phyloP scores from a whole-genome alignment of 2,888 invertebrate species.

The Acronicta psi region DNA sequence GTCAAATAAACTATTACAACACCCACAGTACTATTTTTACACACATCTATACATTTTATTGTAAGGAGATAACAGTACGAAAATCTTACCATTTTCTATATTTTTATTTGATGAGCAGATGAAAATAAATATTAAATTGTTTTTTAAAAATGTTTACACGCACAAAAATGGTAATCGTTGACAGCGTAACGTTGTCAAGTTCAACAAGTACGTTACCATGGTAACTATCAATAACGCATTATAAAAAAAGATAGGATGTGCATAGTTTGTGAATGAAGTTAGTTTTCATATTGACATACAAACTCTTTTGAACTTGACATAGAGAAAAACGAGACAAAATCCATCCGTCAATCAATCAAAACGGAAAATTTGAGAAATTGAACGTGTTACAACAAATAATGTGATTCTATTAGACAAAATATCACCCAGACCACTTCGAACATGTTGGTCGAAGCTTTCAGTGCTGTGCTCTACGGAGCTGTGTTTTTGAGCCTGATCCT shows the following conservation, averaged over 20 bases:
- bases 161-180: slow-evolving; percentile 9
- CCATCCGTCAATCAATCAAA: slow-evolving; percentile 23
- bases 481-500: slow-evolving; percentile 69
- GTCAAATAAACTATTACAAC: background rate
- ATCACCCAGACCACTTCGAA: slow-evolving; percentile 34
- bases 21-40: too few relatives aligned
- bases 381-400: slow-evolving; percentile 46
- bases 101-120: background rate
- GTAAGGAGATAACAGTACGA: background rate
- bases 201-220: slow-evolving; percentile 53
- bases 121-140: slow-evolving; percentile 10
- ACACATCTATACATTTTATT: background rate
- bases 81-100: slow-evolving; percentile 40
- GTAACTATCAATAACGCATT: slow-evolving; percentile 33
- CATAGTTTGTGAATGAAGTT: background rate
- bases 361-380: slow-evolving; percentile 45
- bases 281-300: background rate
- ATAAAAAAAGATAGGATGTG: background rate
- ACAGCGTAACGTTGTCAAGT: slow-evolving; percentile 49
- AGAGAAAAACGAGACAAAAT: slow-evolving; percentile 19
- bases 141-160: slow-evolving; percentile 3
- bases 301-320: background rate
- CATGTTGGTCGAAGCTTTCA: slow-evolving; percentile 63
- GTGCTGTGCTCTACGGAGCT: slow-evolving; percentile 56
- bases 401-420: slow-evolving; percentile 31